Evolutionary conservation across 2,888 invertebrate genomes (phyloP), one percentile per base, ranked within the genome.

Genomic region (Augochlorella aurata): DNA sequence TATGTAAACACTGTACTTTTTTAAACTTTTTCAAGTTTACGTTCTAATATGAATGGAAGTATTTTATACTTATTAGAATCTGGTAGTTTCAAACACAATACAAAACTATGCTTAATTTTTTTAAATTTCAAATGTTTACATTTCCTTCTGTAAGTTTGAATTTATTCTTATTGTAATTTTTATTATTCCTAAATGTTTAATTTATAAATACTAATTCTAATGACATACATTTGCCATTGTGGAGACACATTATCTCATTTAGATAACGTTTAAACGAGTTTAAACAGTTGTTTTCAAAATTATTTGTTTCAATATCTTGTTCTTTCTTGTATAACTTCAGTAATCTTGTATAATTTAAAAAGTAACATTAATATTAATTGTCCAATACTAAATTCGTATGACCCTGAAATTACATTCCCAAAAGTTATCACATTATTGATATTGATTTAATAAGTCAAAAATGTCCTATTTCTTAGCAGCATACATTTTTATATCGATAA

Each of bases 11-110:
- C 38, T 66, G 44, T 29, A 54, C 18, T 70, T 65, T n/a, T n/a
- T n/a, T n/a, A n/a, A n/a, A n/a, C n/a, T n/a, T n/a, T n/a, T 45
- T 47, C 44, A 49, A 47, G 47, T 67, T 58, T 58, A 50, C 24
- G 65, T 69, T 44, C n/a, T 38, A 52, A 9, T 12, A 52, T 38
- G 45, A 78, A 49, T 38, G 9, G 54, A 78, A 58, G 52, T 44
- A 70, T 66, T 58, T 69, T 44, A 61, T 12, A 66, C 38, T 70
- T 73, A 70, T 16, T 21, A 49, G 29, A 66, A 79, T 68, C 66
- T 75, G 54, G 24, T 80, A 83, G 12, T 81, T 79, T 77, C 49
- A 68, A 21, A 77, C 83, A 71, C 21, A 12, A 73, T 76, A 58
- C 14, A 70, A 66, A 68, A 72, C 49, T 66, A 77, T 24, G 29